Evolutionary conservation across 2,797 vertebrate species (phyloP), one percentile per base, ranked within the genome.

Genomic region (Oophaga sylvatica): DNA sequence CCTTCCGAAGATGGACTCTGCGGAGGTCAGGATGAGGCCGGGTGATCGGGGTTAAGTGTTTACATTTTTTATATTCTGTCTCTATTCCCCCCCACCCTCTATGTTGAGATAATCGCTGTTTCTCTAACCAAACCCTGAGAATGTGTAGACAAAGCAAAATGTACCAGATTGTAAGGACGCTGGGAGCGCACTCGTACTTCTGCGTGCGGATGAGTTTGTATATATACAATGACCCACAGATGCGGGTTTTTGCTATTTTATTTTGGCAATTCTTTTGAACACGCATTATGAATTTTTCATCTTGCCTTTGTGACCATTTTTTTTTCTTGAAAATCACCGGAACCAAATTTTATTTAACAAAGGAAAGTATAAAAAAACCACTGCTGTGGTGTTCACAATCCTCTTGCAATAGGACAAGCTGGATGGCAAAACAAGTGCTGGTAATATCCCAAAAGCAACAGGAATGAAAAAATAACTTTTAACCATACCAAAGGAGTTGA

Each of bases 61-160:
- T 89, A 89, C 87, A 89, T 88, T 78, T 81, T 86, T 88, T 41
- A 81, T 81, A 67, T 85, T 87, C 73, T 65, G 65, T 48, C 67
- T 59, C 68, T 80, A n/a, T 77, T 56, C 75, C 76, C 75, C 62
- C 48, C 60, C n/a, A 62, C 15, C 2, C 48, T 85, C 62, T 57
- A 17, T 83, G 62, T 41, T 75, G 70, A 81, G 17, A 45, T 77
- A 78, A 75, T 22, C 19, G 35, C 19, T 45, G 68, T 59, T 56
- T 76, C 53, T 73, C 45, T 60, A 75, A 80, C 85, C 57, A 80
- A 73, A 60, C 57, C 53, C 35, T 65, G 56, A 48, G 57, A 59
- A n/a, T 81, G 8, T 86, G 68, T 84, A 75, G 20, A 76, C 57
- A 84, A 84, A 65, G 15, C 22, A 6, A n/a, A 81, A 81, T 35